Percentiles rank a stretch among this genome's conserved stretches.
Evolutionary conservation across 2,113 vertebrate species (phyloP).

Genomic region (Daubentonia madagascariensis): DNA sequence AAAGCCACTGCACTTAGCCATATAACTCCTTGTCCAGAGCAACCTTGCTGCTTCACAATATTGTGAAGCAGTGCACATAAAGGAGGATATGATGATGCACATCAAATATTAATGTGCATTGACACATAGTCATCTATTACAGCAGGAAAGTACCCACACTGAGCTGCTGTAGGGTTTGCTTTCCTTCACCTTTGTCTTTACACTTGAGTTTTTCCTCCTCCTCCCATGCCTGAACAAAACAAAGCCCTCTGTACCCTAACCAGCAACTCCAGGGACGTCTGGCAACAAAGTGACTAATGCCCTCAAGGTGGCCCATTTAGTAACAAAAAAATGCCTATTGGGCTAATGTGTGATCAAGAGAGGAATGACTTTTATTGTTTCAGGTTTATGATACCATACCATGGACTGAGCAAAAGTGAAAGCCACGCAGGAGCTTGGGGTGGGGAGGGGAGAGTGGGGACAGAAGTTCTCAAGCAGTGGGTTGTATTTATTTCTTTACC

Average conservation of each 20-base stretch:
- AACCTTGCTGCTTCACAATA: slow-evolving; percentile 58
- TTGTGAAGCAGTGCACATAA: slow-evolving; percentile 80
- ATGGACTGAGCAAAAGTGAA: slow-evolving; percentile 74
- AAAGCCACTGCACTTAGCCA: slow-evolving; percentile 17
- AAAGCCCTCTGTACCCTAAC: background rate
- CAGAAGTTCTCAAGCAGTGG: slow-evolving; percentile 75
- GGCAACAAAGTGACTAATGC: slow-evolving; percentile 53
- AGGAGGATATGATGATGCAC: slow-evolving; percentile 79
- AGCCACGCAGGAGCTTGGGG: slow-evolving; percentile 61
- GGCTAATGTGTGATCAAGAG: slow-evolving; percentile 77
- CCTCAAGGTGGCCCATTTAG: slow-evolving; percentile 76
- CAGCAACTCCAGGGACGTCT: slow-evolving; percentile 58
- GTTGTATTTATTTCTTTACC: slow-evolving; percentile 81
- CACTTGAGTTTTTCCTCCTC: background rate
- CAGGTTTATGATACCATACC: slow-evolving; percentile 69
- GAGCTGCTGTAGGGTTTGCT: background rate
- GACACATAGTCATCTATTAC: slow-evolving; percentile 82
- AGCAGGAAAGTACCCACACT: slow-evolving; percentile 65
- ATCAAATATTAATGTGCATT: slow-evolving; percentile 86
- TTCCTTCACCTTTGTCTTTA: slow-evolving; percentile 43
- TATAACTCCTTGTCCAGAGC: slow-evolving; percentile 44
- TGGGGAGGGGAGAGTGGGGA: background rate
- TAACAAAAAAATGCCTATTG: slow-evolving; percentile 75
- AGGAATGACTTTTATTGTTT: slow-evolving; percentile 80
- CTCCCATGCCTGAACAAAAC: slow-evolving; percentile 31